Evolutionary conservation across 2,113 vertebrate species (phyloP), one percentile per base, ranked within the genome.

Genomic region (Melospiza georgiana): DNA sequence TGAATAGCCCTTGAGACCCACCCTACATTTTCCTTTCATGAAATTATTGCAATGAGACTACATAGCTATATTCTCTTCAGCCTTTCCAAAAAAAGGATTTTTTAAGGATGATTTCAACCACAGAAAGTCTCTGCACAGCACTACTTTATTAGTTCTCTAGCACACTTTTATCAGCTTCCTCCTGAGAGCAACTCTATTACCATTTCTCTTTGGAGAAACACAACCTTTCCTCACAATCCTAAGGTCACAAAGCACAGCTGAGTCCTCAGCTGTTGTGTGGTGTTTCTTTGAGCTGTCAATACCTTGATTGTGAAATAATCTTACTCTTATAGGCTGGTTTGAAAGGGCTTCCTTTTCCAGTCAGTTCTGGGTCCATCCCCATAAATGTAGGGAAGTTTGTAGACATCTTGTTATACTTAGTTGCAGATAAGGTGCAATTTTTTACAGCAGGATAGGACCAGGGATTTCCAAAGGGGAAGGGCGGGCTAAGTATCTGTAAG

Each of bases 11-110:
- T 95, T 93, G 92, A 96, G 95, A 95, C 72, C 21, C 83, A 93
- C 46, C 92, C 93, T 93, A 95, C 90, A 81, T 95, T 95, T 95
- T 90, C n/a, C 37, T 93, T 96, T 91, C 71, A 66, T 73, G 21
- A 95, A 96, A 94, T 95, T 84, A 91, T 89, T 94, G 57, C 87
- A 84, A 27, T 62, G 72, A 95, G 79, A 96, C 85, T 82, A 93
- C 48, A 52, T 6, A 61, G 22, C 22, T 84, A 52, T 78, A 92
- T 69, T 74, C 89, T 94, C 81, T 80, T 95, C 59, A 94, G 82
- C 15, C 46, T 89, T 84, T 57, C 49, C 15, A 23, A 68, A 93
- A 92, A 78, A 85, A 37, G 13, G 5, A 43, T 46, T 68, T 94
- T 94, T 91, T 6, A 85, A 90, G 52, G 87, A 84, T 72, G 74